Conservation (phyloP, 1,140 invertebrate genomes). For the Teleopsis dalmanni region DNA sequence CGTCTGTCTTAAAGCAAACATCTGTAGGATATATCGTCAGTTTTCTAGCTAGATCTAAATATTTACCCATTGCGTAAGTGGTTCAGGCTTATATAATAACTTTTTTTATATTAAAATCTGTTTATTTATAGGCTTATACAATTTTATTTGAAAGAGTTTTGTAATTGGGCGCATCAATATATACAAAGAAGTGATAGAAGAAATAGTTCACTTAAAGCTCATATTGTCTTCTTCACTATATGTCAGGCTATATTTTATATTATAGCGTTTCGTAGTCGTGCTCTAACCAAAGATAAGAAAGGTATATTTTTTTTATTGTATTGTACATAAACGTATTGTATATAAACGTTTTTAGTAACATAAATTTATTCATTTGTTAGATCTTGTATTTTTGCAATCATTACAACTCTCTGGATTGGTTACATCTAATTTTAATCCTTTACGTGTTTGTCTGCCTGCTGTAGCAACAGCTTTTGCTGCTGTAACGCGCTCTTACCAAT, state of each 20-base stretch:
- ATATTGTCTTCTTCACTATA: constrained; percentile 80
- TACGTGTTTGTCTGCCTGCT: constrained; percentile 66
- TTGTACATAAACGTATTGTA: background rate
- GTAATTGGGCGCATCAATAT: constrained; percentile 68
- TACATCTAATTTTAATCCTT: constrained; percentile 75
- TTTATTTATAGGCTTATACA: constrained; percentile 46
- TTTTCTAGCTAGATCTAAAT: constrained; percentile 62
- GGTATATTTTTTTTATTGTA: constrained; percentile 49
- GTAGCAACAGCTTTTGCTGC: constrained; percentile 78
- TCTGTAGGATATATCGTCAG: constrained; percentile 69
- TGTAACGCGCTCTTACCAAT: constrained; percentile 75
- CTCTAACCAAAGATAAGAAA: constrained; percentile 66
- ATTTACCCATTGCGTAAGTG: constrained; percentile 55
- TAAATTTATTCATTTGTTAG: constrained; percentile 50
- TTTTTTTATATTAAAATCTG: constrained; percentile 1
- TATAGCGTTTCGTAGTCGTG: constrained; percentile 77
- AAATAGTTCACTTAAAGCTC: constrained; percentile 54
- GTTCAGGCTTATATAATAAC: background rate
- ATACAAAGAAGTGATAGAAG: constrained; percentile 53
- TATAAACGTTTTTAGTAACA: constrained; percentile 1
- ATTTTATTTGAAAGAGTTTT: constrained; percentile 56
- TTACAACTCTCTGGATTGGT: constrained; percentile 79
- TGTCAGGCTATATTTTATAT: constrained; percentile 88
- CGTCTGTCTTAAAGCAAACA: constrained; percentile 59
- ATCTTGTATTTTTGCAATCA: constrained; percentile 66